Base-by-base conservation (phyloP, 2,888 invertebrate genomes). In the Itoplectis maculator region DNA sequence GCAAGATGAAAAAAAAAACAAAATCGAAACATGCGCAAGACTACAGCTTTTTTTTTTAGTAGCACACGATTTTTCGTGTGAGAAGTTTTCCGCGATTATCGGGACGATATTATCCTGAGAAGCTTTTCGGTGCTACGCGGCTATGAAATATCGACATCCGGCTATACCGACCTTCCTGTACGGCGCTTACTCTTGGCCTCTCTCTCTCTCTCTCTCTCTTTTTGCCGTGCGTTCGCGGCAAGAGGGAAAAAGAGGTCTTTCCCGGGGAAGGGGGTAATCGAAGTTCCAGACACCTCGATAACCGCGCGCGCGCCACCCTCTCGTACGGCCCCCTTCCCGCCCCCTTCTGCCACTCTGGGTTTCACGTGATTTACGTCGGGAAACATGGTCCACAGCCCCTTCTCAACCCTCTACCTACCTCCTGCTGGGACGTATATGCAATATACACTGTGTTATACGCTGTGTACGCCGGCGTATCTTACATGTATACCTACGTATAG, bases 211-310 rank as follows among this genome's bases (percentile, higher is more conserved):
- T 18, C 61, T n/a, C n/a, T n/a, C n/a, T n/a, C n/a, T 29, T 29
- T 29, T 29, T 5, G 2, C 29, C 3, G 29, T 29, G 29, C n/a
- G n/a, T n/a, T n/a, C n/a, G 29, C 29, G 29, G n/a, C 29, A 5
- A 29, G 29, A 29, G 29, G 29, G 75, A 66, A 66, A 76, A 79
- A 79, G 59, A 61, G 72, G 66, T 76, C n/a, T n/a, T n/a, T 79
- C 49, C 51, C 18, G 15, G 66, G 29, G 75, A 72, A 66, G 78
- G 79, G 82, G 61, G 74, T 82, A 76, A 82, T 82, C 79, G 79
- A 82, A 82, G 79, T 79, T 82, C 61, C 79, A 70, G 79, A 72
- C 79, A 76, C 79, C 79, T 63, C 82, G 82, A 75, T 74, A 78
- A 74, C 63, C 23, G 15, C 37, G 51, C 47, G 45, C 66, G 35